Percentiles rank a stretch among this genome's conserved stretches.
Conservation (phyloP, 2,113 vertebrate genomes). For the Syngnathoides biaculeatus region DNA sequence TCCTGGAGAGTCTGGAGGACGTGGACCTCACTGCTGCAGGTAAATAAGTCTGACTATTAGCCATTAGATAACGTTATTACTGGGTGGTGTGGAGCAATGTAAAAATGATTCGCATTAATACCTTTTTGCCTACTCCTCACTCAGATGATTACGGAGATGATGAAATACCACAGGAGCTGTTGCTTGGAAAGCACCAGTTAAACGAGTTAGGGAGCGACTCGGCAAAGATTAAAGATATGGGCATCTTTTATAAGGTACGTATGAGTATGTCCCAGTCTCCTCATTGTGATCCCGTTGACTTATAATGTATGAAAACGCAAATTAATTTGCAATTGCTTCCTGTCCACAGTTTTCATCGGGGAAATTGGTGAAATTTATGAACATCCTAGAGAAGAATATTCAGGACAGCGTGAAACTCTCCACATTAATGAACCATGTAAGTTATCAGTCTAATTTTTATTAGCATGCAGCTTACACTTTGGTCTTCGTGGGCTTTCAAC, state of each 20-base stretch:
- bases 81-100: too few relatives aligned
- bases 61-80: too few relatives aligned
- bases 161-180: conserved; percentile 90
- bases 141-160: conserved; percentile 78
- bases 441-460: conserved; percentile 33
- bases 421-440: conserved; percentile 88
- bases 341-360: conserved; percentile 82
- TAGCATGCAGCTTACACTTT: neutral
- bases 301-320: neutral
- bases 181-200: conserved; percentile 93
- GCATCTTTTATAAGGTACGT: conserved; percentile 88
- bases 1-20: conserved; percentile 92
- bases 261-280: neutral
- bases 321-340: neutral
- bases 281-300: neutral
- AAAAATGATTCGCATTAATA: neutral
- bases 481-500: neutral
- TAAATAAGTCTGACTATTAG: conserved; percentile 49
- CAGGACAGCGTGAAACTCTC: conserved; percentile 93
- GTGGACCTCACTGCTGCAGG: conserved; percentile 89
- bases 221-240: conserved; percentile 96
- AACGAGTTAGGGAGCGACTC: conserved; percentile 90
- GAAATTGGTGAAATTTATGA: conserved; percentile 91
- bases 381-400: conserved; percentile 96
- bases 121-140: neutral